Base-by-base conservation (phyloP, 92 coral and sea anemone species). In the Diadumene lineata region DNA sequence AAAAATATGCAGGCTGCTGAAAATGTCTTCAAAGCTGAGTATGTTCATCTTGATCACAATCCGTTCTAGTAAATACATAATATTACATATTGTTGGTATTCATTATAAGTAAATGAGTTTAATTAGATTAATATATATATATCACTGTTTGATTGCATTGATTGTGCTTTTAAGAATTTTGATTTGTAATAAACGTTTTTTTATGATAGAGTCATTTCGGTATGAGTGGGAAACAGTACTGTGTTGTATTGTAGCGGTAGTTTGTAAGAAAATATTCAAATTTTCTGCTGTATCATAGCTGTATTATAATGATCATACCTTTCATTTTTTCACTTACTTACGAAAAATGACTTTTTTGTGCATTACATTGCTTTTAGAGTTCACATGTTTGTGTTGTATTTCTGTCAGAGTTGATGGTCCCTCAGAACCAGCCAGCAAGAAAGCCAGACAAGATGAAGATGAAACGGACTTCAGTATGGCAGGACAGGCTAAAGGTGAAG, bases 401-500 rank as follows among this genome's bases (percentile, higher is more conserved):
- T 16, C 56, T 60, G 46, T 18, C 34, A 90, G 96, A 7, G 23
- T 51, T 0, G 93, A 88, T 38, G 26, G 65, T 16, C 81, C 73
- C 73, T 87, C 87, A 28, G 92, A 88, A 71, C 81, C 78, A 16
- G 84, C 92, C 21, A 84, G 75, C 1, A 90, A 90, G 69, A 70
- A 87, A 48, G 81, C 80, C 43, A 82, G 84, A 68, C 30, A 56
- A 19, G 87, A 79, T 6, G 81, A 57, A 53, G 98, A 88, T 72
- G 97, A 94, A 70, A 83, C 91, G 30, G 97, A 86, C 82, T 86
- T 90, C 22, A 91, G 97, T 64, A 94, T 94, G 94, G 97, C 90
- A 11, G 86, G 85, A 11, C 87, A 92, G 67, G 90, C 92, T 26
- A 88, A 84, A 72, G 92, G 92, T 7, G 83, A 88, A 19, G 84